Percentiles rank a stretch among this genome's conserved stretches.
These are phyloP conservation scores for Apoda limacodes DNA, from an alignment of 2,888 invertebrate species.

Conservation along the genomic window DNA sequence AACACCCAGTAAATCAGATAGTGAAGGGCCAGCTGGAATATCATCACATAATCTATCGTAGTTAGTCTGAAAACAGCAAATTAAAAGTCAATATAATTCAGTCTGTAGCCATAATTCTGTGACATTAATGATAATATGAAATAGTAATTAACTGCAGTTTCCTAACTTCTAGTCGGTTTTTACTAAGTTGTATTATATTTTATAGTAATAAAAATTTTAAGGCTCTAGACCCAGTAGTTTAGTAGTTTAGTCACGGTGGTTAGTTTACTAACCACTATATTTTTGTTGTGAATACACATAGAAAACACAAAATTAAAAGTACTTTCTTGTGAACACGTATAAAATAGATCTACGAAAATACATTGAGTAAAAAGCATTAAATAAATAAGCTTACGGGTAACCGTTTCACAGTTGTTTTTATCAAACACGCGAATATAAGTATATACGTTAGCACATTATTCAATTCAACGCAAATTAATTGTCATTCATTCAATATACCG, in stretches of 20 bases:
- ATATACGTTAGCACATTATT: no score
- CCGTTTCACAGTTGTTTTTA: no score
- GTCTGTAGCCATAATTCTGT: background rate
- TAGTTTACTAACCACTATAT: constrained; percentile 10
- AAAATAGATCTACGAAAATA: constrained; percentile 6
- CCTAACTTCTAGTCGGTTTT: no score
- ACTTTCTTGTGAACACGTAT: constrained; percentile 5
- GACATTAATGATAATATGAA: background rate
- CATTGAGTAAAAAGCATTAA: constrained; percentile 6
- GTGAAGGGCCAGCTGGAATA: constrained; percentile 69
- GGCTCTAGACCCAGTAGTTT: no score
- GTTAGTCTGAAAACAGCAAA: constrained; percentile 31
- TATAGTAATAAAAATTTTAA: no score
- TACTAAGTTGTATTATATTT: no score
- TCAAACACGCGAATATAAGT: no score
- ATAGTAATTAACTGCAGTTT: background rate
- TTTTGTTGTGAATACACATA: constrained; percentile 2
- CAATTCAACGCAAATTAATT: no score
- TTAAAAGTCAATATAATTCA: background rate
- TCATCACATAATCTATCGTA: constrained; percentile 45
- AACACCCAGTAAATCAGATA: constrained; percentile 73
- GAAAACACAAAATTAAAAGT: constrained; percentile 7
- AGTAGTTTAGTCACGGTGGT: constrained; percentile 10
- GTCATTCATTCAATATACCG: no score
- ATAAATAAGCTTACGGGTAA: no score